Percentiles rank a stretch among this genome's conserved stretches.
phyloP scores from a whole-genome alignment of 2,888 invertebrate species.

The Drosophila ustulata region DNA sequence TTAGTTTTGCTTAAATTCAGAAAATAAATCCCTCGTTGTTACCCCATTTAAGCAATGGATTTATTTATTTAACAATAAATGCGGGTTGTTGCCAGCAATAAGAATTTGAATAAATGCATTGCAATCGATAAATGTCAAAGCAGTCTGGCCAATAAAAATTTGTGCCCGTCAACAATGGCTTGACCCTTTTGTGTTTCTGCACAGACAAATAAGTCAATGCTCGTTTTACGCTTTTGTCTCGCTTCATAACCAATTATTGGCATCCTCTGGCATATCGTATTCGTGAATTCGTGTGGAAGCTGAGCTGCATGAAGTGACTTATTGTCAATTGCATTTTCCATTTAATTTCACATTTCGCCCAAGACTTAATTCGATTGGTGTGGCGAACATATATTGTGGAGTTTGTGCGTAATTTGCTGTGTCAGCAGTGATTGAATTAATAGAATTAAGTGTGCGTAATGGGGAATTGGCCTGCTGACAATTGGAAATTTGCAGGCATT shows the following conservation, averaged over 20 bases:
- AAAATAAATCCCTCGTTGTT: too few species aligned
- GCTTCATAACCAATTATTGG: neutral
- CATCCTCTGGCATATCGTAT: neutral
- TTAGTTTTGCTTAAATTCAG: too few species aligned
- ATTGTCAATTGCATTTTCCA: neutral
- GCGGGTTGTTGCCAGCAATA: neutral
- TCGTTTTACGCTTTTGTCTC: neutral
- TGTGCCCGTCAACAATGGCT: neutral
- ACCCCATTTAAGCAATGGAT: neutral
- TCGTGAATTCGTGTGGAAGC: neutral
- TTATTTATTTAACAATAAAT: neutral
- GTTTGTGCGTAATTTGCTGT: neutral
- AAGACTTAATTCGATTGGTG: neutral
- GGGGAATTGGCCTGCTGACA: neutral
- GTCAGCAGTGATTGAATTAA: conserved; percentile 9
- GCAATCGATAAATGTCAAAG: neutral
- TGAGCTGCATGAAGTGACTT: neutral
- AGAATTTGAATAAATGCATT: neutral
- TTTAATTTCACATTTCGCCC: neutral
- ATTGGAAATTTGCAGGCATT: conserved; percentile 1
- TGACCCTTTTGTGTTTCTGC: neutral
- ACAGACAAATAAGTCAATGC: neutral
- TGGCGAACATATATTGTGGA: too few species aligned
- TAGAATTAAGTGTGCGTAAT: neutral
- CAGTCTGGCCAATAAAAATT: neutral